Percentiles rank a stretch among this genome's conserved stretches.
Conservation (phyloP, 2,113 vertebrate species). For the Argyrosomus japonicus region DNA sequence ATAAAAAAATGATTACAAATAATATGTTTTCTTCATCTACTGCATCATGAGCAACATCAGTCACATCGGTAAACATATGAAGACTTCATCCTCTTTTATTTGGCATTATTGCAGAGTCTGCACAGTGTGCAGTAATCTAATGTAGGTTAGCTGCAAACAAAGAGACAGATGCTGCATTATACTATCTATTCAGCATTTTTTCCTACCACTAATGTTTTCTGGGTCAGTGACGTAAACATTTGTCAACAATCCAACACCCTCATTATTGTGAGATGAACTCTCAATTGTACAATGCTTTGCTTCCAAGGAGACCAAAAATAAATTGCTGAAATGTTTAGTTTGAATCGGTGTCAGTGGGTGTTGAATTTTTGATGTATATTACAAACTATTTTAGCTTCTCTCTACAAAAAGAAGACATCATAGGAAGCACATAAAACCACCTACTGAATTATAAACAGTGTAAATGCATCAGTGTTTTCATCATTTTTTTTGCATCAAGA, state of each 20-base stretch:
- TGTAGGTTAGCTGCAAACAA: not conserved
- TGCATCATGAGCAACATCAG: not conserved
- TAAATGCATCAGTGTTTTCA: not conserved
- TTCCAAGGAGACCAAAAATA: conserved; percentile 1
- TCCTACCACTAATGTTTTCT: not conserved
- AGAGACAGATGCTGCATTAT: not conserved
- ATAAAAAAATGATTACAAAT: not conserved
- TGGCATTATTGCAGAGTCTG: not conserved
- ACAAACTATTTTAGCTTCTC: not conserved
- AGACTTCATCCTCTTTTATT: not conserved
- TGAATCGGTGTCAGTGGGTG: not conserved
- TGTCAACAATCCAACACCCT: not conserved
- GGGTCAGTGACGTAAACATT: not conserved
- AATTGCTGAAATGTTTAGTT: not conserved
- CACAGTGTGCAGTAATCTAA: not conserved
- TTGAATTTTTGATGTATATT: not conserved
- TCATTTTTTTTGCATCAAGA: not conserved
- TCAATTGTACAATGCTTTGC: not conserved
- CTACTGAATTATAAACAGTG: not conserved
- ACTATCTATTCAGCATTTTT: not conserved
- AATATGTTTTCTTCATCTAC: not conserved
- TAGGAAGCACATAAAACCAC: not conserved
- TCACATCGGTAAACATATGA: not conserved
- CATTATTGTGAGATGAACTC: not conserved
- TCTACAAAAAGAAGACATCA: conserved; percentile 2